Conservation (phyloP, 2,888 invertebrate genomes). For the Meliscaeva auricollis region DNA sequence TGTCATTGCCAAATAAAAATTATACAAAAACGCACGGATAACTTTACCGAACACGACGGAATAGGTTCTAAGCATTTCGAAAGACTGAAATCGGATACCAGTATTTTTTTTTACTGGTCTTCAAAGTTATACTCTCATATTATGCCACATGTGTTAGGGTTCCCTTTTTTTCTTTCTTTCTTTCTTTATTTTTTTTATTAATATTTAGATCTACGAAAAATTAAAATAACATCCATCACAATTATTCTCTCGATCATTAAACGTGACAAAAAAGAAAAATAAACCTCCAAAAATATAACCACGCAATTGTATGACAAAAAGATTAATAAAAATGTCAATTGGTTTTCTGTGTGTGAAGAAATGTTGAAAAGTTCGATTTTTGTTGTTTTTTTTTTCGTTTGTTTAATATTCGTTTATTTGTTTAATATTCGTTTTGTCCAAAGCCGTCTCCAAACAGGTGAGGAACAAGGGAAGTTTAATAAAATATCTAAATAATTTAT, state of each 20-base stretch:
- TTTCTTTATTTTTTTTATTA: background rate
- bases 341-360: constrained; percentile 24
- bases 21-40: background rate
- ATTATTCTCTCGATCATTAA: constrained; percentile 12
- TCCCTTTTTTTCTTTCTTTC: background rate
- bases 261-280: background rate
- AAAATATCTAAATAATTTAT: no score
- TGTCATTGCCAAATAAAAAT: background rate
- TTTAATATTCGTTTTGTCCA: no score
- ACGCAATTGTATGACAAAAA: constrained; percentile 30
- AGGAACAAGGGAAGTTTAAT: no score
- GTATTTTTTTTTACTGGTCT: background rate
- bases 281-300: constrained; percentile 14
- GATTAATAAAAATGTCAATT: constrained; percentile 40
- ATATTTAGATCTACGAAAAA: constrained; percentile 30
- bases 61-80: background rate
- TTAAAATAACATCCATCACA: constrained; percentile 36
- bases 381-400: background rate
- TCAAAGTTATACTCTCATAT: background rate
- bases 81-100: constrained; percentile 23
- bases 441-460: background rate
- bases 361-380: constrained; percentile 3
- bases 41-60: background rate
- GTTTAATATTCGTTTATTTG: no score
- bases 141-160: constrained; percentile 15